These are phyloP conservation scores for Bryconaethiops microstoma DNA, from an alignment of 2,797 vertebrate species.

Conservation along the genomic window DNA sequence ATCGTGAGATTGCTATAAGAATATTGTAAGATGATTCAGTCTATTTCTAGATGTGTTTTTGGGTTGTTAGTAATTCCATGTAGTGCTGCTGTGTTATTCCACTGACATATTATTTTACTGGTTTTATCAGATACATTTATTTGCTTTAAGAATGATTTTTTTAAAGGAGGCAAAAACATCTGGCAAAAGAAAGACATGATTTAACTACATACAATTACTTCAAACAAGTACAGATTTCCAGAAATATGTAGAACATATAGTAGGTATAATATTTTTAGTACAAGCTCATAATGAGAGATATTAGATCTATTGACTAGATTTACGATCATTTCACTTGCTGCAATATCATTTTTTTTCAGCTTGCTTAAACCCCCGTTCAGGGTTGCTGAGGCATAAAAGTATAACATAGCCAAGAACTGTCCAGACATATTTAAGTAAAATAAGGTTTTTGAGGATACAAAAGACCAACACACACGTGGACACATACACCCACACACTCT, in stretches of 20 bases:
- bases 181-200: neutral
- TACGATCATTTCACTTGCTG: too few species aligned
- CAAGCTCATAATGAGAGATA: too few species aligned
- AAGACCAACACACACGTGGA: neutral
- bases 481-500: neutral
- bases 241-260: neutral
- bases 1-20: neutral
- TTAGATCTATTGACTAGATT: too few species aligned
- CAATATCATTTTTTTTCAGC: neutral
- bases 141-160: too few species aligned
- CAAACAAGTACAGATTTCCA: neutral
- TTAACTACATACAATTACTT: neutral
- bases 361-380: neutral
- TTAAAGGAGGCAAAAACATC: too few species aligned
- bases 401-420: neutral
- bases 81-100: neutral
- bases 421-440: constrained; percentile 5
- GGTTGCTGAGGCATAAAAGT: neutral
- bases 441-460: neutral
- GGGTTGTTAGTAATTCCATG: neutral
- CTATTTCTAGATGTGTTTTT: neutral
- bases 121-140: neutral
- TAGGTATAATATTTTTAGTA: too few species aligned
- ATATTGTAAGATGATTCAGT: neutral
- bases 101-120: neutral